phyloP scores from a whole-genome alignment of 1,140 invertebrate genomes.

The Platyura marginata region DNA sequence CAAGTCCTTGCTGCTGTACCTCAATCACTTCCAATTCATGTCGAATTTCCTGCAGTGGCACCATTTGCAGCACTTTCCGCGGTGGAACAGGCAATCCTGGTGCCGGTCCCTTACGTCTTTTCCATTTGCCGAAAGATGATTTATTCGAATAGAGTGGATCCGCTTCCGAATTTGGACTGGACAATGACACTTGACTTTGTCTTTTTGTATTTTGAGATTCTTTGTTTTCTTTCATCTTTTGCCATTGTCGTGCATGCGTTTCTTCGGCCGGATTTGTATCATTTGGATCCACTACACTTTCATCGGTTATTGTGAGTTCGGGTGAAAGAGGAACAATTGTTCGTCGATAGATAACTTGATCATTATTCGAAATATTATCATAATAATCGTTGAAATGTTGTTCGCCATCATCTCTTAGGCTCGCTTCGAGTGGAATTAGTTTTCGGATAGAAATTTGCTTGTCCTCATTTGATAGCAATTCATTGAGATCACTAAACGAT shows the following conservation, averaged over 20 bases:
- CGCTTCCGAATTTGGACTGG: slow-evolving; percentile 5
- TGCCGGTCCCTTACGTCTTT: slow-evolving; percentile 59
- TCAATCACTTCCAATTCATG: slow-evolving; percentile 63
- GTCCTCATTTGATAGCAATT: background rate
- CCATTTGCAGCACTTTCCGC: slow-evolving; percentile 40
- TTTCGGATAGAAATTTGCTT: slow-evolving; percentile 3
- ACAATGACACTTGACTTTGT: slow-evolving; percentile 23
- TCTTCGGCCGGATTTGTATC: background rate
- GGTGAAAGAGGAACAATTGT: slow-evolving; percentile 8
- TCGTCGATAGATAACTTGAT: slow-evolving; percentile 12
- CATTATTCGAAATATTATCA: slow-evolving; percentile 6
- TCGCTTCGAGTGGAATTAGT: slow-evolving; percentile 13
- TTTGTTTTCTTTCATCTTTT: slow-evolving; percentile 33
- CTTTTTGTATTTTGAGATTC: slow-evolving; percentile 35
- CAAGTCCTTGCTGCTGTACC: slow-evolving; percentile 72
- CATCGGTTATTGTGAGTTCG: slow-evolving; percentile 6
- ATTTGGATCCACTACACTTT: background rate
- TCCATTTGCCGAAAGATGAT: slow-evolving; percentile 46
- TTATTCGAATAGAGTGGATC: slow-evolving; percentile 26
- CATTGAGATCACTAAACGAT: background rate
- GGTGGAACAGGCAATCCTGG: slow-evolving; percentile 41
- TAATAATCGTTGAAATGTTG: background rate
- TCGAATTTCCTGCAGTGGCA: slow-evolving; percentile 52
- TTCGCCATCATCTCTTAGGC: slow-evolving; percentile 3
- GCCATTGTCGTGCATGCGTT: slow-evolving; percentile 15